phyloP scores from a whole-genome alignment of 2,888 invertebrate genomes.

The Drosophila monieri region DNA sequence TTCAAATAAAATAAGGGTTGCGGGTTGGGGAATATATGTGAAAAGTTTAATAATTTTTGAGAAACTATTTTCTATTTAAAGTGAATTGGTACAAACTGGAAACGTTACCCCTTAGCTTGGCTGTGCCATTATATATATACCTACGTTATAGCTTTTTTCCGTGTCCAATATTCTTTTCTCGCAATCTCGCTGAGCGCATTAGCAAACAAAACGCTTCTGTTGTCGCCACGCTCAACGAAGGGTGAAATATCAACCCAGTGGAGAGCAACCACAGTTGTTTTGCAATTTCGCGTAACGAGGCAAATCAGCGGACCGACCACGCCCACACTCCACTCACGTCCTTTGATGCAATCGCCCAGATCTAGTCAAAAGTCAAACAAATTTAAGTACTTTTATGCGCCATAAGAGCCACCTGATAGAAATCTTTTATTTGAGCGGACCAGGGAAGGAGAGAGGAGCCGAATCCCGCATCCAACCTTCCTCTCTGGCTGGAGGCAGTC shows the following conservation, averaged over 20 bases:
- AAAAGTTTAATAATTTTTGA: too few species aligned
- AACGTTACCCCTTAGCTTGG: not conserved
- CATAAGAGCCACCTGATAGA: conserved; percentile 77
- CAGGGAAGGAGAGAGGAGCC: conserved; percentile 8
- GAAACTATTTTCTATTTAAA: too few species aligned
- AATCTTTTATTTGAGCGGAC: conserved; percentile 72
- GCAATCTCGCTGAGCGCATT: conserved; percentile 67
- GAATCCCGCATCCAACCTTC: conserved; percentile 19
- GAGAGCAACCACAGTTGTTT: conserved; percentile 42
- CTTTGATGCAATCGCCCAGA: conserved; percentile 14
- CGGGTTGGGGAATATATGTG: not conserved
- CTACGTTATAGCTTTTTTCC: not conserved
- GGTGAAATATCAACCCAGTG: conserved; percentile 47
- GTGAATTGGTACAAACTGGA: not conserved
- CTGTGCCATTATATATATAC: too few species aligned
- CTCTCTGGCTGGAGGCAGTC: conserved; percentile 56
- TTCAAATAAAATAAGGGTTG: too few species aligned
- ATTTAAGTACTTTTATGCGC: conserved; percentile 78
- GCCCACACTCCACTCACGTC: not conserved
- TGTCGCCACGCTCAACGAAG: conserved; percentile 42
- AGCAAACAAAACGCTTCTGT: conserved; percentile 54
- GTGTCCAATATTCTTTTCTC: conserved; percentile 13
- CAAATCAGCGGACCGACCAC: conserved; percentile 13
- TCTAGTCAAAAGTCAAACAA: conserved; percentile 69
- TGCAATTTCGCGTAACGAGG: conserved; percentile 55